Conservation (phyloP, 2,888 invertebrate genomes). For the Erebia epiphron region DNA sequence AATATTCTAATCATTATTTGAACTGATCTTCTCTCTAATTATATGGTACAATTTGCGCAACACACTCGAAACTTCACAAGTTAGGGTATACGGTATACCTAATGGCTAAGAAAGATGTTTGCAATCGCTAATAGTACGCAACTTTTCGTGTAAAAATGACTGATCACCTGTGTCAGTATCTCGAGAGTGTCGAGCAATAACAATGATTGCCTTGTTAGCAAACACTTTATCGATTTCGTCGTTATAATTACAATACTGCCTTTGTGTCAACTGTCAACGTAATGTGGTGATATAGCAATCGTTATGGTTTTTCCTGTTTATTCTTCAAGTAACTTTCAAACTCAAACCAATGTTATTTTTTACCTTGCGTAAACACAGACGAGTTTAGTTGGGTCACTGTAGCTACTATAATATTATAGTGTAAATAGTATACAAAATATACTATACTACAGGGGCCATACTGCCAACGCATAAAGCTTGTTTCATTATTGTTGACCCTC, state of each 20-base stretch:
- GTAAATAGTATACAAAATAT: too few relatives aligned
- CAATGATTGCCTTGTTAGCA: neutral
- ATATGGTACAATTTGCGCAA: neutral
- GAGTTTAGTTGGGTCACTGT: neutral
- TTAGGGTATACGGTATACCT: neutral
- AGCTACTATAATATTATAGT: neutral
- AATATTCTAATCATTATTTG: too few relatives aligned
- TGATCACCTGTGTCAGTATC: neutral
- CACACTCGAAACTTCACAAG: neutral
- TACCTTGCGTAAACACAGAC: neutral
- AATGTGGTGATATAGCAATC: too few relatives aligned
- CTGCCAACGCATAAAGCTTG: too few relatives aligned
- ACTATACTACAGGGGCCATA: too few relatives aligned
- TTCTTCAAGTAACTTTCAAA: conserved; percentile 4
- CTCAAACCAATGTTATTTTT: neutral
- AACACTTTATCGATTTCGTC: too few relatives aligned
- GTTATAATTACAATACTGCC: too few relatives aligned
- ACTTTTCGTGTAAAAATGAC: neutral
- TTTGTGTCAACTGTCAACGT: too few relatives aligned
- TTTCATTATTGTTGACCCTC: too few relatives aligned
- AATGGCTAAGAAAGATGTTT: neutral
- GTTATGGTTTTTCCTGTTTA: conserved; percentile 4
- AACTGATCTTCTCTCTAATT: neutral
- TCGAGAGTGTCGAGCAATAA: neutral
- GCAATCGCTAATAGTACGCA: neutral